Conservation (phyloP, 2,888 invertebrate genomes). For the Proisotoma minuta region DNA sequence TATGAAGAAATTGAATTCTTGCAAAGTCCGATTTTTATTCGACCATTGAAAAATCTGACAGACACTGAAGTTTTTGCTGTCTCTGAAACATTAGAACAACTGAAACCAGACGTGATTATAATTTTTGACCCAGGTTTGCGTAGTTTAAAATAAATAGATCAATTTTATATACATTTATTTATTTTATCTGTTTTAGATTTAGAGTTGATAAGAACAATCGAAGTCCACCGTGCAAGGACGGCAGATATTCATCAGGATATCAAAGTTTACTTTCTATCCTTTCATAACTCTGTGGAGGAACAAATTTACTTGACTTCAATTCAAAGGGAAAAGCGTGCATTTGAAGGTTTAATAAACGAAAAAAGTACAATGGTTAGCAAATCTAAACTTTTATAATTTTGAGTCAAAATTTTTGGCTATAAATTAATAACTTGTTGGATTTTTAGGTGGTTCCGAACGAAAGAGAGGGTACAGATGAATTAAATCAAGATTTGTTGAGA, state of each 20-base stretch:
- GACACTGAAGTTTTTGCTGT: conserved; percentile 39
- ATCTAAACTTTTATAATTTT: not conserved
- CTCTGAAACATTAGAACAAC: conserved; percentile 34
- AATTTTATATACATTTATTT: no score
- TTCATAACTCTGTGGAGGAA: conserved; percentile 91
- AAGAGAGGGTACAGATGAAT: conserved; percentile 77
- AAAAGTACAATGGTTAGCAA: conserved; percentile 59
- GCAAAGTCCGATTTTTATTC: conserved; percentile 36
- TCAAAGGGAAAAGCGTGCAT: conserved; percentile 87
- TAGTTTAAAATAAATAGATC: not conserved
- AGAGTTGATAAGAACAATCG: conserved; percentile 43
- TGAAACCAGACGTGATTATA: conserved; percentile 43
- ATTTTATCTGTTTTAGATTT: conserved; percentile 29
- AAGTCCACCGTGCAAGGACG: conserved; percentile 45
- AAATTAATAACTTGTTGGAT: conserved; percentile 54
- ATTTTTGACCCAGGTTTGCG: conserved; percentile 45
- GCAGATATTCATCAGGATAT: conserved; percentile 52
- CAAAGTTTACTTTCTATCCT: conserved; percentile 83
- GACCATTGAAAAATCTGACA: conserved; percentile 26
- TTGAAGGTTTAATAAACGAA: conserved; percentile 83
- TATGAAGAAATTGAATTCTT: conserved; percentile 41
- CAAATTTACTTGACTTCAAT: conserved; percentile 89
- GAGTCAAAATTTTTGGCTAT: not conserved
- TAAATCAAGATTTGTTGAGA: conserved; percentile 54
- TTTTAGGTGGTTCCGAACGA: conserved; percentile 81